Base-by-base conservation (phyloP, 2,797 vertebrate species). In the Balearica regulorum region DNA sequence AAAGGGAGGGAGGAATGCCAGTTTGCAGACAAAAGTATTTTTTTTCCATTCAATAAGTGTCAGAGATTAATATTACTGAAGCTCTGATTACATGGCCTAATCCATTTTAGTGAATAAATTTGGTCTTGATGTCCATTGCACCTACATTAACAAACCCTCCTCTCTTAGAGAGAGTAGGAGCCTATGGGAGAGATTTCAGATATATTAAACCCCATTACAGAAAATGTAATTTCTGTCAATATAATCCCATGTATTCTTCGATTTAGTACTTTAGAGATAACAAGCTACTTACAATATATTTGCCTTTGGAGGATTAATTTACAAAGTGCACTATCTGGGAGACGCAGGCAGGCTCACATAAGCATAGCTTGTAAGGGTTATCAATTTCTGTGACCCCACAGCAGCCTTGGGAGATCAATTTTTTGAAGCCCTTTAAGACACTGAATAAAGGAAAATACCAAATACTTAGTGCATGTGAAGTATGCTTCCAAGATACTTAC, bases 261-360 rank as follows among this genome's bases (percentile, higher is more conserved):
- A 98, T 99, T 98, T 98, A 98, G 98, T 98, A 98, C 98, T 98
- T 98, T 97, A 96, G 98, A 99, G 98, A 99, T 98, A 98, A 98
- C 98, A 97, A 98, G 98, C 98, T 98, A 98, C 98, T 98, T 98
- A 98, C 98, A 98, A 98, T 98, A 98, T 98, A 98, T 98, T 98
- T 98, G 98, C 98, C 98, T 99, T 98, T 98, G 97, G 98, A 99
- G 98, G 98, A 99, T 99, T 99, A 98, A 98, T 99, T 99, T 99
- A 98, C 98, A 98, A 98, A 98, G 98, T 98, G 95, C 96, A 96
- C 98, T 98, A 98, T 98, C 98, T 98, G 95, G 94, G 91, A 97
- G 97, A 97, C 89, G 90, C 98, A 98, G 98, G 94, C 98, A 65
- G 97, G 97, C 97, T 98, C 98, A 98, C 98, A 98, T 97, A 97